phyloP scores from a whole-genome alignment of 1,140 invertebrate genomes.

The Saxidomus purpurata region DNA sequence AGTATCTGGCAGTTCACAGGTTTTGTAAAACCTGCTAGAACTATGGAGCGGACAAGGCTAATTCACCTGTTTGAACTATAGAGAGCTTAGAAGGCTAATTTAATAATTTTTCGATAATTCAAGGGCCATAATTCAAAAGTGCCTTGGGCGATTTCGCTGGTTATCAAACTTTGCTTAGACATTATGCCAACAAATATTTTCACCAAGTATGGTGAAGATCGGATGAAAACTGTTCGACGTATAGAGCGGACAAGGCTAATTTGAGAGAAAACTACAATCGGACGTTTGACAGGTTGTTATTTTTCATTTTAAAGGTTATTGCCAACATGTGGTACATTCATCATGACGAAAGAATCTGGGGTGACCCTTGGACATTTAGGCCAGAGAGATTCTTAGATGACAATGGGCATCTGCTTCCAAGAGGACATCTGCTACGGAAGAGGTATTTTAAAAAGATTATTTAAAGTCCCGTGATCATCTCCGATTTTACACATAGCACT shows the following conservation, averaged over 20 bases:
- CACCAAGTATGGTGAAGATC: too few relatives aligned
- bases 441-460: background rate
- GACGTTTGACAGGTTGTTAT: background rate
- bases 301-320: background rate
- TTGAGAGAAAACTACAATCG: background rate
- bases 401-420: background rate
- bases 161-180: too few relatives aligned
- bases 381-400: background rate
- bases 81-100: too few relatives aligned
- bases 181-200: too few relatives aligned
- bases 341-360: conserved; percentile 3
- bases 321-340: background rate
- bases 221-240: too few relatives aligned
- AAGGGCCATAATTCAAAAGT: background rate
- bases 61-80: too few relatives aligned
- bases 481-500: too few relatives aligned
- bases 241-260: background rate
- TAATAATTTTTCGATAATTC: background rate
- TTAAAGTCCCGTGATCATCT: too few relatives aligned
- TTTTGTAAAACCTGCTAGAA: too few relatives aligned
- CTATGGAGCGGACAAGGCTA: too few relatives aligned
- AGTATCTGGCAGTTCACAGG: too few relatives aligned
- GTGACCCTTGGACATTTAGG: conserved; percentile 4
- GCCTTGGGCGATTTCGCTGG: too few relatives aligned
- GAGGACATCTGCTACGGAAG: background rate